phyloP scores from a whole-genome alignment of 2,888 invertebrate genomes.

The Ypsolopha sequella region DNA sequence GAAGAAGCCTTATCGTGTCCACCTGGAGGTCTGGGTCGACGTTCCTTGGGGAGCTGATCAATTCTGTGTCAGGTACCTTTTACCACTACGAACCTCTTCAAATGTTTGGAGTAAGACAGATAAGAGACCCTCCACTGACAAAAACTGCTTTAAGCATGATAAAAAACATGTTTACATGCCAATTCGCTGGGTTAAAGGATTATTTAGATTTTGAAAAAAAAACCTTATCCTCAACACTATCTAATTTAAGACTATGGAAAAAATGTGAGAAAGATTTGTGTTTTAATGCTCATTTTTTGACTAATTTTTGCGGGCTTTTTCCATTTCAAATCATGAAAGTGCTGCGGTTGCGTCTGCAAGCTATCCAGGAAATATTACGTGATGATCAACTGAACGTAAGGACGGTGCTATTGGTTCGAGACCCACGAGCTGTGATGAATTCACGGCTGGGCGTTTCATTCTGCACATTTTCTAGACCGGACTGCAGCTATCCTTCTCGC shows the following conservation, averaged over 20 bases:
- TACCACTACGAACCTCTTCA: slow-evolving; percentile 93
- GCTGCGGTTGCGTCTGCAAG: no score
- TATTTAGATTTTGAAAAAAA: slow-evolving; percentile 83
- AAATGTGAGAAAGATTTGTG: slow-evolving; percentile 75
- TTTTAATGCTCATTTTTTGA: slow-evolving; percentile 74
- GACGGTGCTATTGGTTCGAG: slow-evolving; percentile 83
- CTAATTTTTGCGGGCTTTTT: slow-evolving; percentile 81
- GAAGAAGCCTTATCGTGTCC: slow-evolving; percentile 84
- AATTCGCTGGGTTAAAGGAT: slow-evolving; percentile 79
- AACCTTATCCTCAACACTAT: slow-evolving; percentile 85
- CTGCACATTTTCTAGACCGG: slow-evolving; percentile 81
- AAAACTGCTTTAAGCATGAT: slow-evolving; percentile 76
- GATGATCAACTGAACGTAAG: slow-evolving; percentile 80
- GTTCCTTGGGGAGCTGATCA: slow-evolving; percentile 87
- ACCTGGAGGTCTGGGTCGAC: slow-evolving; percentile 94
- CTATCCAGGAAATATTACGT: no score
- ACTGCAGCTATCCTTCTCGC: slow-evolving; percentile 87
- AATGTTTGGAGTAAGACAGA: slow-evolving; percentile 85
- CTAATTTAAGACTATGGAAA: slow-evolving; percentile 87
- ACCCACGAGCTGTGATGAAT: slow-evolving; percentile 89
- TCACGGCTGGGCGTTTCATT: slow-evolving; percentile 85
- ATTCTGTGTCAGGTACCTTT: slow-evolving; percentile 87
- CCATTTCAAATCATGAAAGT: no score
- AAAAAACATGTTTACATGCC: slow-evolving; percentile 80
- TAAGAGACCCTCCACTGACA: slow-evolving; percentile 80